Base-by-base conservation (phyloP, 2,888 invertebrate species). In the Drosophila macrospina region DNA sequence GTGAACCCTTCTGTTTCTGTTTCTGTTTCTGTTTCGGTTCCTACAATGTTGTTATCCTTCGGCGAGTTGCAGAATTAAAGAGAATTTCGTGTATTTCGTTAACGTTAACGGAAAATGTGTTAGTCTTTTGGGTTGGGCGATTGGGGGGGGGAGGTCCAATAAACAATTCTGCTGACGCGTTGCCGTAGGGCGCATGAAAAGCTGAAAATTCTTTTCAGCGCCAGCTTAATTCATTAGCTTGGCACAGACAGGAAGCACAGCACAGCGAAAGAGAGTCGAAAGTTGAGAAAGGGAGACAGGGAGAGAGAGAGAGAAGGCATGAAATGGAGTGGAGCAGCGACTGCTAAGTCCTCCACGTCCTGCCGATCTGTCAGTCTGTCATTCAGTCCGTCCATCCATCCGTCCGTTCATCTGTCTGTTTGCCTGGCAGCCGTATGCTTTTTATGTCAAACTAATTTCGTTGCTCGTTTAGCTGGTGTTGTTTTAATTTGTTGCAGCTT, bases 381-480 rank as follows among this genome's bases (percentile, higher is more conserved):
- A 51, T 30, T 54, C 54, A 7, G 7, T 50, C 54, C 4, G 37
- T 26, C 16, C 11, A 32, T 50, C 45, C 11, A 36, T 47, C 47
- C 36, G 34, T 57, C 34, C 15, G n/a, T 63, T 44, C n/a, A 41
- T 39, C 42, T 50, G 50, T 59, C 52, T 48, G 36, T 26, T 66
- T 50, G 79, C 61, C 55, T 65, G 64, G 51, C 66, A 55, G 64
- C 65, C 77, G 59, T 77, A 69, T 70, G 74, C 76, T 78, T 88
- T 87, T 87, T 70, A 87, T 87, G 86, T 80, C 83, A 80, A 86
- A 86, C 84, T 88, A 84, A 86, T 88, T 88, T 86, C 74, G 77
- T 72, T 84, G 86, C 80, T 80, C 80, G 85, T 78, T 85, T 67
- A 60, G 80, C 75, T 83, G 87, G 87, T 80, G 88, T 76, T 86